These are phyloP conservation scores for Aurelia aurita DNA, from an alignment of 30 jellyfish, hydroid and myxozoan species.

Conservation along the genomic window DNA sequence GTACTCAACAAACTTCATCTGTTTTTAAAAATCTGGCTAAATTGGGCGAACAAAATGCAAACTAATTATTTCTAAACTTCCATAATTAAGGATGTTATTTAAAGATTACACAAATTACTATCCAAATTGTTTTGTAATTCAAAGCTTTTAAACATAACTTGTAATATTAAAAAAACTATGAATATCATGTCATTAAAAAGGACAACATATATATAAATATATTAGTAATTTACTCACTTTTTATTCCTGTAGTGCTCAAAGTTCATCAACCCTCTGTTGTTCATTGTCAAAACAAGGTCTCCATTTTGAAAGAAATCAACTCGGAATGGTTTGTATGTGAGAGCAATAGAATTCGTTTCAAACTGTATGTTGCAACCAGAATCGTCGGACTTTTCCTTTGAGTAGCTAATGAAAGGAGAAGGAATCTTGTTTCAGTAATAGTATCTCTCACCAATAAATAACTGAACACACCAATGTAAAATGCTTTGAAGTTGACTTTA, in stretches of 20 bases:
- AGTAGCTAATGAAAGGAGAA: background rate
- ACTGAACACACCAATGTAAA: no score
- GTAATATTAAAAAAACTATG: no score
- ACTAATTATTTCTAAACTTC: no score
- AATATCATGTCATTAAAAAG: background rate
- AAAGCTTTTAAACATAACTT: no score
- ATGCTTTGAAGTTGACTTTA: no score
- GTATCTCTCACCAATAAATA: no score
- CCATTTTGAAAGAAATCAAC: constrained; percentile 85
- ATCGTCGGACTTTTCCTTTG: constrained; percentile 61
- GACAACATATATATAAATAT: background rate
- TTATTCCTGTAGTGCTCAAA: constrained; percentile 91
- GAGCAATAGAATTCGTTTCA: constrained; percentile 68
- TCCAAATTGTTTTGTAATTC: no score
- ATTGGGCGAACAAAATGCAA: no score
- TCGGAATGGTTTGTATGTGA: constrained; percentile 83
- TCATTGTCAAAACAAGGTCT: constrained; percentile 72
- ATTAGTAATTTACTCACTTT: constrained; percentile 59
- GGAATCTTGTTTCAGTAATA: background rate
- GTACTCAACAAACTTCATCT: no score
- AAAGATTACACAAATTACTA: no score
- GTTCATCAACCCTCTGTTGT: constrained; percentile 91
- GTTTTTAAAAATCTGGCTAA: no score
- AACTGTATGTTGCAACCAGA: constrained; percentile 71
- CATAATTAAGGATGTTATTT: no score